Percentiles rank a stretch among this genome's conserved stretches.
Conservation (phyloP, 2,113 vertebrate genomes). For the Catharus minimus region DNA sequence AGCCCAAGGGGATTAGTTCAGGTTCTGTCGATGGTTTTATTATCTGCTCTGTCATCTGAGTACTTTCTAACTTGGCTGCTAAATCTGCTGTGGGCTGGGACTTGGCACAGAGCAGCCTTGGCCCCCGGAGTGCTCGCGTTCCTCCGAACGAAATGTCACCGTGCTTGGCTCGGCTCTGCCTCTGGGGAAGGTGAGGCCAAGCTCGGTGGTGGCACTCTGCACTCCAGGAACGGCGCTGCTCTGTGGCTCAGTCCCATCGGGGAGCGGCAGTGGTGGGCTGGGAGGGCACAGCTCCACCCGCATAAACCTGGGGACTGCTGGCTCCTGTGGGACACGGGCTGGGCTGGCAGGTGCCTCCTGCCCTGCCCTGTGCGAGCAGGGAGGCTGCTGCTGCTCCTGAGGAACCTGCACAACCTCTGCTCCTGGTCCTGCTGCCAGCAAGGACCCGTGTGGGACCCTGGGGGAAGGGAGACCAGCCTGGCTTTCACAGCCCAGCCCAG, state of each 20-base stretch:
- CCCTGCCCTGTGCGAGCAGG: rapidly evolving
- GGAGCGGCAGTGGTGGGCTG: background rate
- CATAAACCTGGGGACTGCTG: rapidly evolving
- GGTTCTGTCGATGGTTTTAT: constrained; percentile 48
- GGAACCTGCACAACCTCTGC: background rate
- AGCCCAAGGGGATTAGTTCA: constrained; percentile 41
- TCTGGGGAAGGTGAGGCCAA: background rate
- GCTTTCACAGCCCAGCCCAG: background rate
- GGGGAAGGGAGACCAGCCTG: background rate
- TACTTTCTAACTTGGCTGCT: constrained; percentile 57
- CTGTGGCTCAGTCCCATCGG: rapidly evolving
- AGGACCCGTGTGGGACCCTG: background rate
- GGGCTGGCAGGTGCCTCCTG: background rate
- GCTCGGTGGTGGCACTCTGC: background rate
- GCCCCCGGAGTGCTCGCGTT: background rate
- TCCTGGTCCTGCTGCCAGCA: background rate
- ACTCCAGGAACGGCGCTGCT: background rate
- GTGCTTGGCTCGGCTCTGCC: background rate
- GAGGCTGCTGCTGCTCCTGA: background rate
- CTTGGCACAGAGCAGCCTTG: constrained; percentile 12
- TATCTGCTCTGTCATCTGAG: constrained; percentile 62
- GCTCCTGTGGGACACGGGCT: rapidly evolving
- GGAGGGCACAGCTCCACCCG: background rate
- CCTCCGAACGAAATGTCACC: background rate
- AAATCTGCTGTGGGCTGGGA: constrained; percentile 38